These are phyloP conservation scores for Melanaphis sacchari DNA, from an alignment of 1,140 invertebrate species.

Conservation along the genomic window DNA sequence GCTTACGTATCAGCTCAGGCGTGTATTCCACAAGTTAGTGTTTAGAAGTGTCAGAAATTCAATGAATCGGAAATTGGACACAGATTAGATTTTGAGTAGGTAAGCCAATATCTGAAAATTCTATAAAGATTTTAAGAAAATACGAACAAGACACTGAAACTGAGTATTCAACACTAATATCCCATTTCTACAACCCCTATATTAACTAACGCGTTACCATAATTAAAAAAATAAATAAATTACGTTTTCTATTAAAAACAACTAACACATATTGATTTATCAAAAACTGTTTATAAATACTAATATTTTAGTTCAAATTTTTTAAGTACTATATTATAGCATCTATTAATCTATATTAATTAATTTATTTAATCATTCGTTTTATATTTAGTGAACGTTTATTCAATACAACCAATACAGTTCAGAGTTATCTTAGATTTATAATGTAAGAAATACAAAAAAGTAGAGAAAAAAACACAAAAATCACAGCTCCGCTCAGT, in stretches of 20 bases:
- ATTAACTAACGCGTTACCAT: not conserved
- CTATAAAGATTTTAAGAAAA: not conserved
- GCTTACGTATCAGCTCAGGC: not conserved
- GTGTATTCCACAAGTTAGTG: not conserved
- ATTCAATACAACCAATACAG: not conserved
- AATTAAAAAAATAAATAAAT: not conserved
- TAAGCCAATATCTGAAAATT: not conserved
- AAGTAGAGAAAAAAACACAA: not conserved
- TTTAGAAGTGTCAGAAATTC: not conserved
- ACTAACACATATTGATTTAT: not conserved
- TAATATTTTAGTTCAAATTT: not conserved
- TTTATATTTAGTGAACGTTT: too few relatives aligned
- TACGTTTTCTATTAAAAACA: too few relatives aligned
- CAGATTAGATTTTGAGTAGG: not conserved
- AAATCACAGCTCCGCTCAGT: not conserved
- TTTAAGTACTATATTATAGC: too few relatives aligned
- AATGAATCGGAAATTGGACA: slow-evolving; percentile 12
- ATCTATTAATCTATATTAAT: too few relatives aligned
- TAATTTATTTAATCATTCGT: too few relatives aligned
- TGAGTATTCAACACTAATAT: not conserved
- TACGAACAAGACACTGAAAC: not conserved
- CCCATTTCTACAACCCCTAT: not conserved
- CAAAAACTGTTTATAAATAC: not conserved
- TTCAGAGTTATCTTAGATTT: not conserved
- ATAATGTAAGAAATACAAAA: too few relatives aligned